Conservation (phyloP, 2,113 vertebrate species). For the Siphamia tubifer region DNA sequence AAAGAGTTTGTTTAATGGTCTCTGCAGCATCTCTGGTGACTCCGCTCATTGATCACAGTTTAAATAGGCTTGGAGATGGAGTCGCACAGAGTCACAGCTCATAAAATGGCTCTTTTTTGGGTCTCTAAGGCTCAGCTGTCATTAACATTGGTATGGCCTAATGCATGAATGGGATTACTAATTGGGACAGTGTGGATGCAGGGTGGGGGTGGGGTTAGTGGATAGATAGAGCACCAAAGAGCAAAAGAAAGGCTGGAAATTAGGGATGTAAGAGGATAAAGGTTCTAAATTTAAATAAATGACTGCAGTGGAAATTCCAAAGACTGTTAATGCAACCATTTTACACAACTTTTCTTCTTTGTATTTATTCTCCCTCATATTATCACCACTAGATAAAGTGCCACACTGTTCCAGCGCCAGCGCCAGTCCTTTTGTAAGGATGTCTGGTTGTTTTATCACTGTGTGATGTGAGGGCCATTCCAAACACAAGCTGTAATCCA, state of each 20-base stretch:
- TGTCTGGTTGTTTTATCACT: constrained; percentile 47
- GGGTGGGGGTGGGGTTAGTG: neutral
- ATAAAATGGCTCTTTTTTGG: constrained; percentile 33
- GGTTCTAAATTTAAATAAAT: neutral
- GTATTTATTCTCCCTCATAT: neutral
- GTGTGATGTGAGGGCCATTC: constrained; percentile 34
- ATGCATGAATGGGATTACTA: constrained; percentile 20
- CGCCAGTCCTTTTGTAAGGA: neutral
- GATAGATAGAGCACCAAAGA: neutral
- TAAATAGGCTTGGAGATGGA: constrained; percentile 22
- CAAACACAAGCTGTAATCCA: constrained; percentile 21
- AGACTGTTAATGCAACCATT: neutral
- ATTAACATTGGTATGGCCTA: constrained; percentile 36
- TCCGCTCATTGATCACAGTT: constrained; percentile 33
- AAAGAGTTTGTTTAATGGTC: constrained; percentile 30
- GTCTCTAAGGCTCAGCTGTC: constrained; percentile 8
- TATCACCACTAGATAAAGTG: neutral
- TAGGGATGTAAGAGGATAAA: neutral
- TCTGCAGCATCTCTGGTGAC: constrained; percentile 18
- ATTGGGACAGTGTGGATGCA: constrained; percentile 28
- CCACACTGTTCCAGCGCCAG: neutral
- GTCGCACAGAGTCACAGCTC: constrained; percentile 56
- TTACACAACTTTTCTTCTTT: neutral
- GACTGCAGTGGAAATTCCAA: neutral
- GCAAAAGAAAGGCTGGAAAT: neutral